A percentile compares a stretch with the other conserved stretches of the same genome.
Conservation (phyloP, 1,140 invertebrate genomes). For the silkworm (Bombyx mori) region ASM3026992v2 NC_085111.1:11271001-11271500, state of each 20-base stretch:
- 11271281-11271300: slow-evolving; percentile 32
- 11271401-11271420: slow-evolving; percentile 62
- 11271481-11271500: slow-evolving; percentile 15
- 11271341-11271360: slow-evolving; percentile 64
- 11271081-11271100: no score
- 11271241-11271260: background rate
- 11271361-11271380: slow-evolving; percentile 58
- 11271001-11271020: no score
- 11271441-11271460: slow-evolving; percentile 16
- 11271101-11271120: no score
- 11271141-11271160: no score
- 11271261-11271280: slow-evolving; percentile 16
- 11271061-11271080: no score
- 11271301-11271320: slow-evolving; percentile 52
- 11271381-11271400: slow-evolving; percentile 56
- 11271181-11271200: no score
- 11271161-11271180: no score
- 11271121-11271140: no score
- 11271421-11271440: slow-evolving; percentile 39
- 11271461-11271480: slow-evolving; percentile 25
- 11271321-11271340: slow-evolving; percentile 47
- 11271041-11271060: no score
- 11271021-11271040: no score
- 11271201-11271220: no score
- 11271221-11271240: background rate